A percentile compares a stretch with the other conserved stretches of the same genome.
Conservation (phyloP, 1,140 invertebrate species). For the Tetramorium alpestre region DNA sequence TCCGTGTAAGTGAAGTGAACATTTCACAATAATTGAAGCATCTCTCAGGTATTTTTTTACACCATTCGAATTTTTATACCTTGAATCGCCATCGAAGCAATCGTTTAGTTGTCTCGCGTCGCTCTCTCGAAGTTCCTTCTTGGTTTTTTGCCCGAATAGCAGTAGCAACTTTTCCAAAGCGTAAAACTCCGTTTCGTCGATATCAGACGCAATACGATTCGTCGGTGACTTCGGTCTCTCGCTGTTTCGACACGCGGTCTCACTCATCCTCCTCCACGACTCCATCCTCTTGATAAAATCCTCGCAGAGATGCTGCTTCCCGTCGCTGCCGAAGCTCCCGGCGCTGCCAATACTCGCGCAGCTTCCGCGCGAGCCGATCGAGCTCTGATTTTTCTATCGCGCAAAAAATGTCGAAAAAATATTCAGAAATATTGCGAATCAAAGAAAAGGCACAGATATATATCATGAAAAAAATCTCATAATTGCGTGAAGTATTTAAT, state of each 20-base stretch:
- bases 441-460: neutral
- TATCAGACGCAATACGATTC: slow-evolving; percentile 34
- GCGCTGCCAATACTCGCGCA: slow-evolving; percentile 46
- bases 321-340: slow-evolving; percentile 64
- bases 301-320: slow-evolving; percentile 88
- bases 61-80: slow-evolving; percentile 19
- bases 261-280: slow-evolving; percentile 87
- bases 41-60: neutral
- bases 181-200: slow-evolving; percentile 85
- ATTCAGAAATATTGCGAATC: neutral
- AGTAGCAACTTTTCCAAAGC: slow-evolving; percentile 75
- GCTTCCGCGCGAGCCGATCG: neutral
- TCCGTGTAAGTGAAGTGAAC: too few relatives aligned
- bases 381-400: slow-evolving; percentile 40
- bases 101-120: slow-evolving; percentile 78
- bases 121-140: slow-evolving; percentile 88
- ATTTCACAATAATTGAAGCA: neutral
- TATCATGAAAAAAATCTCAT: neutral
- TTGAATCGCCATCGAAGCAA: slow-evolving; percentile 60
- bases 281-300: slow-evolving; percentile 91
- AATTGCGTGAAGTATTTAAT: neutral
- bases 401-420: neutral
- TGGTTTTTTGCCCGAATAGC: slow-evolving; percentile 80
- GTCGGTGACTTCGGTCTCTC: slow-evolving; percentile 19
- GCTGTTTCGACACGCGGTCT: neutral